Base-by-base conservation (phyloP, 2,113 vertebrate genomes). In the Misgurnus mizolepis region DNA sequence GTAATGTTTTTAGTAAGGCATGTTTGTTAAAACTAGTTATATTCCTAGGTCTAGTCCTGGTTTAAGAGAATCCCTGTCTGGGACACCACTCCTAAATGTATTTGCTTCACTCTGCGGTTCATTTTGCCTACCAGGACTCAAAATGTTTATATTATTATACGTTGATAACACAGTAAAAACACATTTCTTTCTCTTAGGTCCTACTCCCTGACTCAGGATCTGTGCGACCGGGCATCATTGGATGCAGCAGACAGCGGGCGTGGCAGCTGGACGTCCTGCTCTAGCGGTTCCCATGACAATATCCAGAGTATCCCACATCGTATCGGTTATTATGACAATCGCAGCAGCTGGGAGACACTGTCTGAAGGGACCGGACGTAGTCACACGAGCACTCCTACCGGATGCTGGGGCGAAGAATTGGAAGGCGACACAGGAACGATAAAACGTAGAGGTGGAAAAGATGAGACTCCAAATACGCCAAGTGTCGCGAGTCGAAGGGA, bases 381-480 rank as follows among this genome's bases (percentile, higher is more conserved):
- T 14, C 98, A 97, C 90, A 97, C 96, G 95, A 95, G 96, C 45
- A 92, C 89, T 5, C 93, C 96, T 50, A 96, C 96, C 0, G 96
- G 95, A 27, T 99, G 96, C 88, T 99, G 97, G 97, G 95, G 94
- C 11, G 98, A 99, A 82, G 97, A 99, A 91, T 95, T 96, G 0
- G 98, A 98, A 90, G 97, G 97, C 0, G 97, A 99, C 81, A 99
- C 97, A 0, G 98, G 97, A 82, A 99, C 98, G 58, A 99, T 99
- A 86, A 99, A 99, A 90, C 92, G 98, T 64, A 91, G 97, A 84
- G 97, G 97, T 49, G 98, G 97, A 61, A 99, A 98, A 86, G 98
- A 99, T n/a, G 96, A 90, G 94, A 0, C 49, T 91, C 53, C 14
- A 91, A 70, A 90, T 94, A 0, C 83, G 10, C 95, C 70, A 89